These are phyloP conservation scores for Coremacera marginata DNA, from an alignment of 2,888 invertebrate genomes.

Conservation along the genomic window DNA sequence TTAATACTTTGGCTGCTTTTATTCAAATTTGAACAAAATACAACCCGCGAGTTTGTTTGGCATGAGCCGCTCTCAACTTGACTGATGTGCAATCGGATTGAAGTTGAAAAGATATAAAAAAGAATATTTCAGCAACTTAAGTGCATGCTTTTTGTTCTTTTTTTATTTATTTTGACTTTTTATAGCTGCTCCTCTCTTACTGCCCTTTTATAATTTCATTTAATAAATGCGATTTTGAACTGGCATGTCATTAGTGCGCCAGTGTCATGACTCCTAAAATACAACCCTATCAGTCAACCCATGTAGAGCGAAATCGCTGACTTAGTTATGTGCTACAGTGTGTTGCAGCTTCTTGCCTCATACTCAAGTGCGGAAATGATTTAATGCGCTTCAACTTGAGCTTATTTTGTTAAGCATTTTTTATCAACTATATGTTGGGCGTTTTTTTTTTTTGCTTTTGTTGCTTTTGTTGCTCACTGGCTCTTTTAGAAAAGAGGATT, in stretches of 20 bases:
- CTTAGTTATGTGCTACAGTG: background rate
- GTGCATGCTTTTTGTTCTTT: background rate
- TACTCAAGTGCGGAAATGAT: constrained; percentile 58
- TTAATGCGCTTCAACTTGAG: constrained; percentile 61
- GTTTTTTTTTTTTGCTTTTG: no score
- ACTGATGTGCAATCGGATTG: no score
- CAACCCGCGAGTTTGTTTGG: no score
- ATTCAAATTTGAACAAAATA: background rate
- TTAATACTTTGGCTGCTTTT: background rate
- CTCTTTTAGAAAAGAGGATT: no score
- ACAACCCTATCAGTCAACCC: background rate
- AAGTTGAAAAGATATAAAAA: no score
- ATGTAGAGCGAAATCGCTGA: background rate
- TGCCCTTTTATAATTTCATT: constrained; percentile 3
- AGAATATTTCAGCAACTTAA: background rate
- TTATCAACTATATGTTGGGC: no score
- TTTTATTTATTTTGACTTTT: background rate
- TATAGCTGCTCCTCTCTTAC: background rate
- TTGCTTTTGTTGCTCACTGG: no score
- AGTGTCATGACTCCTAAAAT: background rate
- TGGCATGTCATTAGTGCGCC: constrained; percentile 24
- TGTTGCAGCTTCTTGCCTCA: constrained; percentile 40
- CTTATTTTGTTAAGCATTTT: constrained; percentile 53
- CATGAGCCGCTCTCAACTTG: no score
- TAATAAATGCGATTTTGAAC: constrained; percentile 30